Base-by-base conservation (phyloP, 2,113 vertebrate genomes). In the Telmatochromis sp. region DNA sequence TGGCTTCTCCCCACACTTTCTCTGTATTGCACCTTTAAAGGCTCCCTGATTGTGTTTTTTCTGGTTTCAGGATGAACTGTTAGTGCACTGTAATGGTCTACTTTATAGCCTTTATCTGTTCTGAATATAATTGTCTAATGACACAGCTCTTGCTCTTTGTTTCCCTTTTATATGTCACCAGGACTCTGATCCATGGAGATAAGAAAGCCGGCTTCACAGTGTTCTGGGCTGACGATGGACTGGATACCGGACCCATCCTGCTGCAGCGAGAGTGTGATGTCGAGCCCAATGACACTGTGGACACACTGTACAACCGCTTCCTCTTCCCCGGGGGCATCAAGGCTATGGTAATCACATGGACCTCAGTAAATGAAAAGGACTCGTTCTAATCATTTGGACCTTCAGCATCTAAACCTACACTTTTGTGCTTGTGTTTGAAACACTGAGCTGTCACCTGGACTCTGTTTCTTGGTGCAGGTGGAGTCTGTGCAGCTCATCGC, bases 211-310 rank as follows among this genome's bases (percentile, higher is more conserved):
- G 99, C 11, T 98, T 99, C 95, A 97, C 97, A 7, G 92, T 99
- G 89, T 99, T 99, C 96, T 99, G 99, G 99, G 99, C 98, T 13
- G 99, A 99, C 68, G 97, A 98, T 17, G 98, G 99, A 7, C 96
- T 99, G 93, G 99, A 99, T 91, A 99, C 99, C 1, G 99, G 99
- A 57, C 98, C 99, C 4, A 96, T 99, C 87, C 97, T 99, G 89
- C 97, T 99, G 90, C 99, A 99, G 96, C 95, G 92, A 54, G 97
- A 98, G 49, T 99, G 98, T 89, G 89, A 95, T 0, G 96, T 99
- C 2, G 95, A 98, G 26, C 96, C 97, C 82, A 98, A 97, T 1
- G 98, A 99, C 84, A 99, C 98, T 0, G 98, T 99, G 95, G 99
- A 99, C 89, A 89, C 97, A 0, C 95, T 99, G 2, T 99, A 99